Evolutionary conservation across 2,113 vertebrate species (phyloP), one percentile per base, ranked within the genome.

Genomic region (Gymnogyps californianus): DNA sequence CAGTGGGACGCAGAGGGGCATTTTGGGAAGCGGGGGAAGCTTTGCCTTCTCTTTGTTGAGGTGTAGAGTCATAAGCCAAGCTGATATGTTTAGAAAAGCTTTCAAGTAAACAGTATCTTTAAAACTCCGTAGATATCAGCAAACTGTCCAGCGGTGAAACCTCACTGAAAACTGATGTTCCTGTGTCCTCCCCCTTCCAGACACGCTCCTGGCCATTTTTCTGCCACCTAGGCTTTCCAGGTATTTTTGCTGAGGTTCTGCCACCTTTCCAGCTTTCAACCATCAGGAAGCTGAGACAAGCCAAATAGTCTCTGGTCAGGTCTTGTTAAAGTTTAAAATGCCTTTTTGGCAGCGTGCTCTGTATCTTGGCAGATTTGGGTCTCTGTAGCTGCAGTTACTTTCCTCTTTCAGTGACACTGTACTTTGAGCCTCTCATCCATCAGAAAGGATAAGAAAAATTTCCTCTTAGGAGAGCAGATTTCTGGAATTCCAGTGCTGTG

Each of bases 321-420:
- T 74, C 95, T 47, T 44, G 70, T 91, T 94, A 71, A 85, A 85
- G 54, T 70, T 93, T 80, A 11, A 96, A 95, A 91, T 55, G 42
- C 58, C 26, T 95, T 96, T 91, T 66, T 96, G 96, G 94, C 95
- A 88, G 38, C 2, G 0, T 34, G 26, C 9, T 65, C 70, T 58
- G 54, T 40, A 52, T 44, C 85, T 90, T 80, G 89, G 93, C 93
- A 83, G 49, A 5, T 83, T 22, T 46, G 87, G 87, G 66, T 51
- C 75, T 87, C 78, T 62, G 28, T 82, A 87, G 72, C 72, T 87
- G 89, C 80, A 65, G 59, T 79, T 64, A 3, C 80, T 94, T 94
- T 95, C 51, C 83, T 80, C 74, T 93, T 85, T 87, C 89, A 80
- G 66, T 74, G 94, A 66, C 91, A 90, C 29, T 89, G 62, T 80